Conservation (phyloP, 2,888 invertebrate genomes). For the Ypsolopha sequella region DNA sequence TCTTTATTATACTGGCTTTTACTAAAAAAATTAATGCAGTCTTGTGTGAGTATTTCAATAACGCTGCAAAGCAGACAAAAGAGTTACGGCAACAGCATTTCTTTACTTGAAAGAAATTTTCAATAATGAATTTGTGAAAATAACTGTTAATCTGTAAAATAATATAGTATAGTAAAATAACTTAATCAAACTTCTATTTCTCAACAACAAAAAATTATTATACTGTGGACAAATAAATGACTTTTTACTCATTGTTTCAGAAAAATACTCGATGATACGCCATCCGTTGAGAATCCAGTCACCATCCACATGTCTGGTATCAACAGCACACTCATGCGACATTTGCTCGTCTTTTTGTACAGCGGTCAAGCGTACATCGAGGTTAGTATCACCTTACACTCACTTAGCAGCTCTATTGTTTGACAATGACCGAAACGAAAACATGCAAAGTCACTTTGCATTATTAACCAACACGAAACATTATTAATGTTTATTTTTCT, state of each 20-base stretch:
- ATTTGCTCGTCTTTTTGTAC: slow-evolving; percentile 86
- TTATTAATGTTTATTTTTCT: slow-evolving; percentile 10
- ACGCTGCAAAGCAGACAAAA: neutral
- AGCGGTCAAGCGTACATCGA: slow-evolving; percentile 88
- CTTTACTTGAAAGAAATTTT: too few relatives aligned
- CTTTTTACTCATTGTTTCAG: slow-evolving; percentile 41
- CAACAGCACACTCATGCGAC: slow-evolving; percentile 82
- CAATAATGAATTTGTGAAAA: too few relatives aligned
- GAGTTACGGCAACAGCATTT: too few relatives aligned
- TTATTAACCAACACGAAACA: too few relatives aligned
- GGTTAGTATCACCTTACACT: slow-evolving; percentile 47
- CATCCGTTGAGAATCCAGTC: slow-evolving; percentile 76
- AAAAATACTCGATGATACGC: slow-evolving; percentile 79
- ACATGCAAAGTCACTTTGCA: too few relatives aligned
- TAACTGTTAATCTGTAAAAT: too few relatives aligned
- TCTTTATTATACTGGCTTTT: neutral
- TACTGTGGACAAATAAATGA: slow-evolving; percentile 1
- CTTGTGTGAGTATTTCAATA: too few relatives aligned
- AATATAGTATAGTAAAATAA: too few relatives aligned
- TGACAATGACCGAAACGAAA: too few relatives aligned
- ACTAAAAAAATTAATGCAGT: too few relatives aligned
- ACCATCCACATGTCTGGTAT: slow-evolving; percentile 90
- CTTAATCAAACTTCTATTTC: too few relatives aligned
- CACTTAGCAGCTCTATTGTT: neutral
- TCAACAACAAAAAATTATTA: neutral